These are phyloP conservation scores for Apamea monoglypha DNA, from an alignment of 2,888 invertebrate species.

Conservation along the genomic window DNA sequence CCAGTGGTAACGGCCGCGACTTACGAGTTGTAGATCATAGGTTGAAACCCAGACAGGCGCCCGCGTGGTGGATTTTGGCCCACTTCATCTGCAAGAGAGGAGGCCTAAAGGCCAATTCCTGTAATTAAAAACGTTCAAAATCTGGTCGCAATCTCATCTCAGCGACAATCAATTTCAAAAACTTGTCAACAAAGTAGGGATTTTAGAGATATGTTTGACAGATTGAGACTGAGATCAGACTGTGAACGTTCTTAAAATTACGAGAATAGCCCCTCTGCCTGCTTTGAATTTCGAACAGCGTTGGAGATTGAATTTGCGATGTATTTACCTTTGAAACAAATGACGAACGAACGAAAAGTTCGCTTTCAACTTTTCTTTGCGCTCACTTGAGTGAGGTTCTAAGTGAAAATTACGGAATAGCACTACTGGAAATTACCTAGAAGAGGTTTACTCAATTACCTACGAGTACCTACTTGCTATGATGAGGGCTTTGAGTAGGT, in stretches of 20 bases:
- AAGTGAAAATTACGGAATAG: neutral
- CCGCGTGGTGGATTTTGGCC: neutral
- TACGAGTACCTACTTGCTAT: conserved; percentile 24
- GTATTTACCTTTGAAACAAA: conserved; percentile 16
- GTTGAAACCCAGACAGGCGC: too few relatives aligned
- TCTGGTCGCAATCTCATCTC: too few relatives aligned
- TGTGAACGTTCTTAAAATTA: too few relatives aligned
- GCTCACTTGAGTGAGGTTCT: neutral
- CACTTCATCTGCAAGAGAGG: neutral
- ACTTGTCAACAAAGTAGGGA: too few relatives aligned
- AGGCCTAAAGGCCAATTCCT: neutral
- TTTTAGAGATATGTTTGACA: too few relatives aligned
- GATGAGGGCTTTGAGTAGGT: conserved; percentile 4
- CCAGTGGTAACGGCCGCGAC: too few relatives aligned
- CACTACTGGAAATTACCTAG: neutral
- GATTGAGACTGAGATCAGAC: too few relatives aligned
- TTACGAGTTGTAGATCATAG: too few relatives aligned
- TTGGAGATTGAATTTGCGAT: neutral
- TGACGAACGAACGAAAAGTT: neutral
- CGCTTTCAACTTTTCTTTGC: neutral
- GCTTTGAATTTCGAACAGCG: neutral
- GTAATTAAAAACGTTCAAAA: too few relatives aligned
- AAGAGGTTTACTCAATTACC: conserved; percentile 30
- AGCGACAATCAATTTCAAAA: too few relatives aligned
- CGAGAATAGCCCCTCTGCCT: neutral